Percentiles rank a stretch among this genome's conserved stretches.
Conservation (phyloP, 2,113 vertebrate species). For the Formicarius rufipectus region DNA sequence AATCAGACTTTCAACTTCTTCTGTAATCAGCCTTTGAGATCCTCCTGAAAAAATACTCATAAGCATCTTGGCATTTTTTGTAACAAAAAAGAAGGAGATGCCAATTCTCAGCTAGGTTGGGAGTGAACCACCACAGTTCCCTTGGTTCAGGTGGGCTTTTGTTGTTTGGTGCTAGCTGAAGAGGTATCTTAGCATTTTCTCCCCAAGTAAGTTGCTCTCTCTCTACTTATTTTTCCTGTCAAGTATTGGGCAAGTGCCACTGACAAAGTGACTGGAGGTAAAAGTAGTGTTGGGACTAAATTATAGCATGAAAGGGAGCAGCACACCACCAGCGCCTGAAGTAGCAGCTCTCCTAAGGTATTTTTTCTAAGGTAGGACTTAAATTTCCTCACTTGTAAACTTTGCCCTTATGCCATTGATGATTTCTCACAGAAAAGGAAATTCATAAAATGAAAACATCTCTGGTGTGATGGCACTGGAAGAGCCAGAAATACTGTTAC, state of each 20-base stretch:
- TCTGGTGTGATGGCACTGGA: neutral
- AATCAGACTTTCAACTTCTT: neutral
- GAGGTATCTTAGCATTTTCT: neutral
- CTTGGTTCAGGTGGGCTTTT: neutral
- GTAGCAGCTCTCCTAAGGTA: neutral
- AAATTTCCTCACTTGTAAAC: neutral
- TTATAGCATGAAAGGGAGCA: rapidly evolving
- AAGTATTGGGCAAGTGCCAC: neutral
- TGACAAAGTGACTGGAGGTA: neutral
- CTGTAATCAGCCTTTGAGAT: neutral
- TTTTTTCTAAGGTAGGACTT: neutral
- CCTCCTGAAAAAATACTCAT: neutral
- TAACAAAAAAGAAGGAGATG: neutral
- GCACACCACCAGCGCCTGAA: neutral
- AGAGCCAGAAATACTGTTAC: neutral
- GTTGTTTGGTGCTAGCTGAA: neutral
- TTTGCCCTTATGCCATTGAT: neutral
- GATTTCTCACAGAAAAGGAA: slow-evolving; percentile 9
- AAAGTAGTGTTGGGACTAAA: neutral
- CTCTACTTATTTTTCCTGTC: neutral
- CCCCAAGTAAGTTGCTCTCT: neutral
- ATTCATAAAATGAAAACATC: neutral
- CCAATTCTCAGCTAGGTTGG: too few species aligned
- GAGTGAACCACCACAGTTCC: neutral
- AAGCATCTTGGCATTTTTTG: neutral